Evolutionary conservation across 2,888 invertebrate genomes (phyloP).

Genomic region (Polydrusus tereticollis): DNA sequence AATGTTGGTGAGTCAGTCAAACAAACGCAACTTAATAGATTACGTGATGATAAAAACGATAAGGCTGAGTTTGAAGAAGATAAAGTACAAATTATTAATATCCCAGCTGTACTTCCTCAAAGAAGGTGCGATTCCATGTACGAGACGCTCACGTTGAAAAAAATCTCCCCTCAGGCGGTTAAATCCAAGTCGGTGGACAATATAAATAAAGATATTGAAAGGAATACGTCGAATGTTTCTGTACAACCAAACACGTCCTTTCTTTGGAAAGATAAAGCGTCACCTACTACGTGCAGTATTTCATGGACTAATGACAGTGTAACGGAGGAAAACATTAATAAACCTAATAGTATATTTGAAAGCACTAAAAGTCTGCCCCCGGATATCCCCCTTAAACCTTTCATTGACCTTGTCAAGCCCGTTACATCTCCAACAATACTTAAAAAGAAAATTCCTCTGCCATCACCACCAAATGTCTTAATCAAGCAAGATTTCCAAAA

Average conservation of each 20-base stretch:
- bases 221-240: conserved; percentile 25
- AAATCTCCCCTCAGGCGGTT: conserved; percentile 48
- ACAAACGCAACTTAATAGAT: not conserved
- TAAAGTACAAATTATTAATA: conserved; percentile 58
- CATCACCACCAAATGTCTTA: conserved; percentile 2
- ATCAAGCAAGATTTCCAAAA: not conserved
- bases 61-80: conserved; percentile 46
- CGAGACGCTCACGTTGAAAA: conserved; percentile 56
- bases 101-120: conserved; percentile 59
- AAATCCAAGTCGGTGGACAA: conserved; percentile 53
- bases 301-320: conserved; percentile 8
- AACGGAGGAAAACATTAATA: conserved; percentile 2
- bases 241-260: conserved; percentile 77
- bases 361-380: conserved; percentile 33
- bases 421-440: conserved; percentile 44
- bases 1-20: not conserved
- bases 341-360: conserved; percentile 49
- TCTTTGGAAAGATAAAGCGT: conserved; percentile 69
- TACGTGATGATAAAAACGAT: not conserved
- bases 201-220: conserved; percentile 29
- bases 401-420: conserved; percentile 19
- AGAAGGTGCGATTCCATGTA: conserved; percentile 61
- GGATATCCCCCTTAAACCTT: conserved; percentile 47
- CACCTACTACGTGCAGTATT: conserved; percentile 21
- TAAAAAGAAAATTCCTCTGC: conserved; percentile 52